phyloP scores from a whole-genome alignment of 2,113 vertebrate species.

The Eleginops maclovinus region DNA sequence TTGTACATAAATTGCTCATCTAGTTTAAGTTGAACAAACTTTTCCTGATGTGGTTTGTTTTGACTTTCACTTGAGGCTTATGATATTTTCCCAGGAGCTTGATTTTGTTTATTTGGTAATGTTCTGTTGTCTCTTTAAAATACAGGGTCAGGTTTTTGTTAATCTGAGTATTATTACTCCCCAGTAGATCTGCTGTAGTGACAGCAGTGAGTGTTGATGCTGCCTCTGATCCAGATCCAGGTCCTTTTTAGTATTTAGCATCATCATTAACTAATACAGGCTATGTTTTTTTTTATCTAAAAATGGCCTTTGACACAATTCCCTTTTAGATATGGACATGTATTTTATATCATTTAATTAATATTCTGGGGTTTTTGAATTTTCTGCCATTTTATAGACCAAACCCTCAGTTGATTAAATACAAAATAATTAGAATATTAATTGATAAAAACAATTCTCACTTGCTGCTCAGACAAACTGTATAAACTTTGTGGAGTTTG shows the following conservation, averaged over 20 bases:
- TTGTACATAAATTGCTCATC: too few relatives aligned
- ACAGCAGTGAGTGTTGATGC: background rate
- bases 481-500: too few relatives aligned
- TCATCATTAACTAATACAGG: too few relatives aligned
- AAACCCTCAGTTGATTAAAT: too few relatives aligned
- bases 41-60: background rate
- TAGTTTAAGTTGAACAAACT: background rate
- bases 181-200: background rate
- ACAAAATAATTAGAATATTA: too few relatives aligned
- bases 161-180: background rate
- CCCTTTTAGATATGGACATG: too few relatives aligned
- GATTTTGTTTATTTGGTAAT: background rate
- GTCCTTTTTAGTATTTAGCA: background rate
- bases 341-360: too few relatives aligned
- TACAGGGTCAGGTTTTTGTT: background rate
- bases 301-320: background rate
- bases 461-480: too few relatives aligned
- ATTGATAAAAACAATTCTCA: too few relatives aligned
- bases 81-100: background rate
- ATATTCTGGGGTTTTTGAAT: too few relatives aligned
- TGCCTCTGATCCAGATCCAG: background rate
- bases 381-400: too few relatives aligned
- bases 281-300: too few relatives aligned
- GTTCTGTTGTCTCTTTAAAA: background rate
- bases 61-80: background rate